These are phyloP conservation scores for Melitaea athalia DNA, from an alignment of 2,888 invertebrate species.

Conservation along the genomic window DNA sequence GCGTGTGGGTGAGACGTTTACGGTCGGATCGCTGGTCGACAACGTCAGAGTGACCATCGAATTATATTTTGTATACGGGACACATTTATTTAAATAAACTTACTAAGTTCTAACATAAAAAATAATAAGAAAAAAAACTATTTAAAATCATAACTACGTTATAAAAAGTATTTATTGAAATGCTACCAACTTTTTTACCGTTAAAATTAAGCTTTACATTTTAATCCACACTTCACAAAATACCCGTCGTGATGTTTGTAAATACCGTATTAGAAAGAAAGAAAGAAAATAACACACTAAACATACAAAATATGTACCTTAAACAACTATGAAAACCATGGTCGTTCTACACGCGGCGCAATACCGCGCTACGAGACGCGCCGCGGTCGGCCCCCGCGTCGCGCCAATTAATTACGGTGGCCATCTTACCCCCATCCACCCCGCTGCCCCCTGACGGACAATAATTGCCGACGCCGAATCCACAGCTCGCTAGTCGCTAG, in stretches of 20 bases:
- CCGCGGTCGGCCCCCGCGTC: constrained; percentile 81
- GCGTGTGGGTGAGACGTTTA: constrained; percentile 82
- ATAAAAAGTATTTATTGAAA: too few species aligned
- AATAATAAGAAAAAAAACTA: too few species aligned
- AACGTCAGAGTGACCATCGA: constrained; percentile 59
- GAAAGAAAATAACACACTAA: too few species aligned
- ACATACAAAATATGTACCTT: neutral
- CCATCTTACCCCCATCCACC: constrained; percentile 72
- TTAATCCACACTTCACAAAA: too few species aligned
- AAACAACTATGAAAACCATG: constrained; percentile 28
- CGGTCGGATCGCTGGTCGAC: constrained; percentile 80
- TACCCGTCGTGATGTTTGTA: too few species aligned
- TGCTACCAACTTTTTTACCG: too few species aligned
- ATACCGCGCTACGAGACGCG: constrained; percentile 77
- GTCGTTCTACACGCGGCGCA: constrained; percentile 63
- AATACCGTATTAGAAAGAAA: too few species aligned
- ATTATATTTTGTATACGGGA: constrained; percentile 19
- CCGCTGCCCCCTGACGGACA: constrained; percentile 69
- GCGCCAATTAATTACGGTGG: constrained; percentile 82
- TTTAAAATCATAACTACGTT: too few species aligned
- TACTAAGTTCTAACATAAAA: neutral
- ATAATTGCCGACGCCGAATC: constrained; percentile 76
- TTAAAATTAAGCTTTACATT: too few species aligned
- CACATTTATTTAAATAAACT: neutral
- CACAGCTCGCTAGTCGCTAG: constrained; percentile 53